A percentile compares a stretch with the other conserved stretches of the same genome.
Evolutionary conservation across 2,797 vertebrate genomes (phyloP).

Genomic region (Fistularia tabacaria): DNA sequence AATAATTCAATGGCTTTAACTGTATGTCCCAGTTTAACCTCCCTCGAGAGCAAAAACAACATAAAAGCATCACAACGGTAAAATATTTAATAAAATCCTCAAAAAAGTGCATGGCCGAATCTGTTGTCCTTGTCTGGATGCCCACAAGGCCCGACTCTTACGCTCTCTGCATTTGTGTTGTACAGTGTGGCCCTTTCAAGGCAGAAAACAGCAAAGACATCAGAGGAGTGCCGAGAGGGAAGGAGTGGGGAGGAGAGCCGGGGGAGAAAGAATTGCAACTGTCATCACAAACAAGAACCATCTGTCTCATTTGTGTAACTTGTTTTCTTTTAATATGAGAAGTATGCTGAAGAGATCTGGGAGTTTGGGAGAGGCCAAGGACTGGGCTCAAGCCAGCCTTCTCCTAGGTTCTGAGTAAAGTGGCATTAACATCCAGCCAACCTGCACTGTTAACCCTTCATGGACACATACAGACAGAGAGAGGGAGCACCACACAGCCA

Average conservation of each 20-base stretch:
- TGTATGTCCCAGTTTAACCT: too few species aligned
- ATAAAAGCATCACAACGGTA: too few species aligned
- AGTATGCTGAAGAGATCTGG: constrained; percentile 80
- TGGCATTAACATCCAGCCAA: constrained; percentile 64
- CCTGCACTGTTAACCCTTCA: constrained; percentile 62
- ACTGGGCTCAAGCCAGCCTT: constrained; percentile 65
- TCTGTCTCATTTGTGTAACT: constrained; percentile 85
- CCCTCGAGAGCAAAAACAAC: too few species aligned
- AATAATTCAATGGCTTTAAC: too few species aligned
- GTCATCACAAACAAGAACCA: constrained; percentile 86
- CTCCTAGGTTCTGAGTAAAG: constrained; percentile 51
- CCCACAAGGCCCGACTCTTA: constrained; percentile 10
- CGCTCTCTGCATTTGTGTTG: constrained; percentile 28
- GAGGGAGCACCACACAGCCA: too few species aligned
- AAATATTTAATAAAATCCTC: too few species aligned
- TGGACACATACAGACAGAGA: constrained; percentile 8
- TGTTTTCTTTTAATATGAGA: constrained; percentile 89
- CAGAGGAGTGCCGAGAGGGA: constrained; percentile 33
- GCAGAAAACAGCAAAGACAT: constrained; percentile 31
- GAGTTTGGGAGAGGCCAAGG: constrained; percentile 73
- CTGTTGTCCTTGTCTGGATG: constrained; percentile 2
- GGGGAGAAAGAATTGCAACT: constrained; percentile 69
- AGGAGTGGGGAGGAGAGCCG: constrained; percentile 29
- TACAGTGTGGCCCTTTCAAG: constrained; percentile 42
- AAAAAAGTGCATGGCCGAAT: background rate